Evolutionary conservation across 2,113 vertebrate species (phyloP), one percentile per base, ranked within the genome.

Genomic region (Rynchops niger): DNA sequence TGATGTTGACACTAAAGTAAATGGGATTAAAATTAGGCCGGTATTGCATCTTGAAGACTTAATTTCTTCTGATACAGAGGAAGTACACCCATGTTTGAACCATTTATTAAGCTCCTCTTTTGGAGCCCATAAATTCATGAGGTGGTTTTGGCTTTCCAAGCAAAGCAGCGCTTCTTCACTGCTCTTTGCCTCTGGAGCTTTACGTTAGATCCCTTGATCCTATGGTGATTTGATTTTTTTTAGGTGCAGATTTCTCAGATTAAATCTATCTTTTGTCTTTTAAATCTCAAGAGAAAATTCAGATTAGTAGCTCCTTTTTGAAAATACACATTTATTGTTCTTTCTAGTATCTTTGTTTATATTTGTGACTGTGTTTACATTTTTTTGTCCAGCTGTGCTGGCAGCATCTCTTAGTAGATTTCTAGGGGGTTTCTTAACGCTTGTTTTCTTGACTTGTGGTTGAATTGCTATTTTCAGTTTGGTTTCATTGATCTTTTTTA

Each of bases 351-450:
- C 80, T 92, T 49, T 22, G 47, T 49, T 49, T 22, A 22, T 49
- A 49, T 49, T 49, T 83, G 27, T 45, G 17, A 12, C 61, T 71
- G 5, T 65, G 5, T 74, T 72, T 73, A 49, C 15, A 45, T 61
- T 27, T 82, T 47, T 69, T 45, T 53, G 61, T 78, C 45, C 76
- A 81, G 50, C 85, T 95, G 63, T 81, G n/a, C 47, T 83, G 76
- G 26, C 42, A 78, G 34, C 6, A 15, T 70, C 6, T 53, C 8
- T 47, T 88, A 25, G 8, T 77, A 62, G 59, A 50, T 38, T 95
- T 69, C 22, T 27, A 4, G 10, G 14, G 7, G 5, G 1, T 1
- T 15, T n/a, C n/a, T 45, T 70, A 2, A 2, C 22, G 19, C 43
- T 91, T 70, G 9, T 47, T 92, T 91, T 92, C 29, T 55, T 78